Percentiles rank a stretch among this genome's conserved stretches.
phyloP scores from a whole-genome alignment of 2,888 invertebrate species.

The Meteorus cinctellus region DNA sequence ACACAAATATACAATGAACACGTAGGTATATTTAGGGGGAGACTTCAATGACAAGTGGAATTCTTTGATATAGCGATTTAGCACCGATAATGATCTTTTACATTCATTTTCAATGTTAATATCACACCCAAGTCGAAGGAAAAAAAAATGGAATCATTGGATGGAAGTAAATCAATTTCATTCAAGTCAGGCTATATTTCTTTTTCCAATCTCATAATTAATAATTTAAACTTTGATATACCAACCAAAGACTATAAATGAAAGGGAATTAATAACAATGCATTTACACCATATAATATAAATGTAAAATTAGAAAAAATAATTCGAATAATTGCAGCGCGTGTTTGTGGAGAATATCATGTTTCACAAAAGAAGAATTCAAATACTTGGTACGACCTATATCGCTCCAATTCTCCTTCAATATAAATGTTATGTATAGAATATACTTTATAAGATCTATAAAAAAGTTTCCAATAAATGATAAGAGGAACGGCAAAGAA shows the following conservation, averaged over 20 bases:
- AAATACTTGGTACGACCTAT: background rate
- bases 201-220: background rate
- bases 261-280: too few species aligned
- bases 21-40: background rate
- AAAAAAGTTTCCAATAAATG: slow-evolving; percentile 9
- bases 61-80: too few species aligned
- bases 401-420: background rate
- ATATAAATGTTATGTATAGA: too few species aligned
- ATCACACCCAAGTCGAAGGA: background rate
- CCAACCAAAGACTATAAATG: too few species aligned
- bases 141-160: too few species aligned
- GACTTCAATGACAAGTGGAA: background rate
- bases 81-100: background rate
- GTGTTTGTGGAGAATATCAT: too few species aligned
- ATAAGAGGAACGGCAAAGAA: slow-evolving; percentile 25
- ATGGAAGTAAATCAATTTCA: too few species aligned
- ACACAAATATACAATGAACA: background rate
- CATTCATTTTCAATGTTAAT: background rate
- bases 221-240: too few species aligned
- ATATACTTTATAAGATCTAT: background rate
- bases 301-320: too few species aligned
- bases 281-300: too few species aligned
- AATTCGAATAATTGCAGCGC: too few species aligned
- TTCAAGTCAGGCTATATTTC: background rate
- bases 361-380: too few species aligned